phyloP scores from a whole-genome alignment of 2,113 vertebrate genomes.

The Fulica atra region DNA sequence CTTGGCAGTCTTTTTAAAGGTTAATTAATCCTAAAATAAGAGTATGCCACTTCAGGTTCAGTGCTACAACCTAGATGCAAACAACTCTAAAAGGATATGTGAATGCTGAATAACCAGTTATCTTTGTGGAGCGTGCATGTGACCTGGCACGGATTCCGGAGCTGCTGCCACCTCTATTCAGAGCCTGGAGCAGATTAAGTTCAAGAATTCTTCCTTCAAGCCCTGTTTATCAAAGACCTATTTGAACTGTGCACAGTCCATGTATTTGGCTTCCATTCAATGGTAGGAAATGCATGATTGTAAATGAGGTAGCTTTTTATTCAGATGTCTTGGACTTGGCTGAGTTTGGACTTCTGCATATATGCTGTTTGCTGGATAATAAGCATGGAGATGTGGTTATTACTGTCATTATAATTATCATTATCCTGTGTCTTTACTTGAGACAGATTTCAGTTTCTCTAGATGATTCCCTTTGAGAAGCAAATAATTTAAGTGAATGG shows the following conservation, averaged over 20 bases:
- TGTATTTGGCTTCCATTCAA: neutral
- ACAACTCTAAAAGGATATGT: neutral
- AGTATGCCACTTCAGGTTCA: neutral
- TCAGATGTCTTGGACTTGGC: neutral
- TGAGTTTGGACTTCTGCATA: neutral
- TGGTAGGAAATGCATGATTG: neutral
- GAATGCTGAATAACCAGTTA: neutral
- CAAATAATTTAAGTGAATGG: neutral
- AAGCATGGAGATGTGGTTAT: neutral
- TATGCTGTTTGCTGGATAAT: neutral
- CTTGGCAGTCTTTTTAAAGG: neutral
- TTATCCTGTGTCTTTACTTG: neutral
- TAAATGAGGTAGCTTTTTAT: neutral
- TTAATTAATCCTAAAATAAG: neutral
- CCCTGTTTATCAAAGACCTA: neutral
- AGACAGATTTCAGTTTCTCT: neutral
- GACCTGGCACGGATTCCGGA: neutral
- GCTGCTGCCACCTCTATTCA: constrained; percentile 21
- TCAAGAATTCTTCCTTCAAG: neutral
- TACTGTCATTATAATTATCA: no score
- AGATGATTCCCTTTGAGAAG: neutral
- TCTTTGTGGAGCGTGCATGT: neutral
- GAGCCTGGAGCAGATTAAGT: constrained; percentile 18
- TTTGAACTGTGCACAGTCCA: neutral
- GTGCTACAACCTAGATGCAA: neutral